Base-by-base conservation (phyloP, 2,888 invertebrate genomes). In the Thymelicus lineola region DNA sequence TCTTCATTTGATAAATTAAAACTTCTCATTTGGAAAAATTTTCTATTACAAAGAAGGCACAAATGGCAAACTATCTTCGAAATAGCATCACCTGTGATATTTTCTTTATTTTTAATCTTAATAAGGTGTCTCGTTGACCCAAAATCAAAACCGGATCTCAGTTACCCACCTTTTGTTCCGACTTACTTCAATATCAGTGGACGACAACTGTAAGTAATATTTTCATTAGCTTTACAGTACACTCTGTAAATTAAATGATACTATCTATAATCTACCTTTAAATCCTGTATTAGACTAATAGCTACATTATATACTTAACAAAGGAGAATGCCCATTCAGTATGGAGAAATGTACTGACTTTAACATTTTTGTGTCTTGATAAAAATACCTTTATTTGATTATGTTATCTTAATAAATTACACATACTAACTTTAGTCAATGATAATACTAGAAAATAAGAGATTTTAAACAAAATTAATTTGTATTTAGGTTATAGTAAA, bases 11-110 rank as follows among this genome's bases (percentile, higher is more conserved):
- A 94, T 73, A 96, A 96, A 85, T 95, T 97, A 82, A 88, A 94
- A 73, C 94, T 98, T 62, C 93, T 98, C 12, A 90, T 97, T 77
- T 98, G 97, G 97, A 98, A 98, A 86, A 98, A 98, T 85, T 96
- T 96, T 92, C 86, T 96, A 12, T 91, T 97, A 10, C 97, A 97
- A 90, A 96, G 94, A 86, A 94, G 97, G 75, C 96, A 96, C 86
- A 96, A 96, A 83, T 86, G 95, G 79, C 96, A 97, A 86, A 96
- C 97, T 6, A 70, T 95, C 7, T 90, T 97, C 75, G 97, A 97
- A 90, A 94, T 98, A 74, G 81, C 95, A 45, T 92, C 96, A 66
- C 97, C 97, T 69, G 95, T 96, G 48, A 82, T 96, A 75, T 96
- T 97, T 87, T 95, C 96, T 10, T 82, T 96, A 65, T 93, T 97